These are phyloP conservation scores for Matsumurasca onukii DNA, from an alignment of 1,140 invertebrate species.

Conservation along the genomic window DNA sequence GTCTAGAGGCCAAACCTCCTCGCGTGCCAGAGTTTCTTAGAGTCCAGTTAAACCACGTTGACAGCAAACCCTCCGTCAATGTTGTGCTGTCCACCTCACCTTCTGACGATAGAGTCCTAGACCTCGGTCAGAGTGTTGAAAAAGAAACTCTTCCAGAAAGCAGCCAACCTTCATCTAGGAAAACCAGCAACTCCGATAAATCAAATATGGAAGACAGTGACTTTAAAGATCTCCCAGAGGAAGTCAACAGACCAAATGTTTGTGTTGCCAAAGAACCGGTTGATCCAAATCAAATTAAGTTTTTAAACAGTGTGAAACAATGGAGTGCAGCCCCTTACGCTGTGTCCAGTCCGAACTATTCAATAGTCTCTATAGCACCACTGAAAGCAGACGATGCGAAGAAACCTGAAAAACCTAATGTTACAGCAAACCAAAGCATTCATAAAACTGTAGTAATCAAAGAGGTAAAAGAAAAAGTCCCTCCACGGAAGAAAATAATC, in stretches of 20 bases:
- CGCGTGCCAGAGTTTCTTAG: conserved; percentile 67
- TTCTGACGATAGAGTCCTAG: neutral
- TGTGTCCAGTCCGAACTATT: conserved; percentile 29
- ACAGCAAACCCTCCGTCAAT: conserved; percentile 42
- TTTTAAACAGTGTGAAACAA: conserved; percentile 17
- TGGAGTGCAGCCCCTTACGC: conserved; percentile 8
- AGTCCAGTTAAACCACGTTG: conserved; percentile 67
- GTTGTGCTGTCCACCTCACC: conserved; percentile 30
- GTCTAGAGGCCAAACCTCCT: conserved; percentile 32
- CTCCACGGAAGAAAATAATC: neutral
- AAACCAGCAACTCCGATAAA: neutral
- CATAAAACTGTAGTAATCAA: conserved; percentile 21
- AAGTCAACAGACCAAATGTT: conserved; percentile 10
- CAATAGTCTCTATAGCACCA: conserved; percentile 30
- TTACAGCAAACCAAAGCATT: conserved; percentile 10
- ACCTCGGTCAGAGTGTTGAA: neutral
- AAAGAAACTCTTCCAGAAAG: conserved; percentile 4
- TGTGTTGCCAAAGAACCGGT: conserved; percentile 7
- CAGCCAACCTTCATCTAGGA: neutral
- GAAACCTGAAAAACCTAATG: conserved; percentile 19
- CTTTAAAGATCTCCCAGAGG: neutral
- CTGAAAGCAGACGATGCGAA: conserved; percentile 2
- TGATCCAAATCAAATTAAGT: conserved; percentile 23
- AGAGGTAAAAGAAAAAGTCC: conserved; percentile 21
- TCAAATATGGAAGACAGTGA: too few relatives aligned